Conservation (phyloP, 1,140 invertebrate genomes). For the Bombus cullumanus region DNA sequence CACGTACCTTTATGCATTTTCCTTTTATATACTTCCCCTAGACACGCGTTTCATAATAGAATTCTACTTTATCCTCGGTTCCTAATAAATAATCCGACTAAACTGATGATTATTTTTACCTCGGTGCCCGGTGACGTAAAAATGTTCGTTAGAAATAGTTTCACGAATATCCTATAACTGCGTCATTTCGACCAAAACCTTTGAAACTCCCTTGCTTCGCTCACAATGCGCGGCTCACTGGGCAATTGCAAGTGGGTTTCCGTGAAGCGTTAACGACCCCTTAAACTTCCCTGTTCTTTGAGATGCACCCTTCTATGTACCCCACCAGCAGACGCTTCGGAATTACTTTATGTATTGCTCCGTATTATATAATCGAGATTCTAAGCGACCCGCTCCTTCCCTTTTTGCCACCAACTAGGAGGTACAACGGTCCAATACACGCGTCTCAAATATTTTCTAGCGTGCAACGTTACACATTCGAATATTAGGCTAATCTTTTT, state of each 20-base stretch:
- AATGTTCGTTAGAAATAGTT: conserved; percentile 32
- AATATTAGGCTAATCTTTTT: not conserved
- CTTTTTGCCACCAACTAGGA: not conserved
- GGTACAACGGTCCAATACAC: not conserved
- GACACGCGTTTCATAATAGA: not conserved
- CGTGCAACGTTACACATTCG: not conserved
- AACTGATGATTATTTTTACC: conserved; percentile 41
- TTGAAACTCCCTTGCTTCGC: conserved; percentile 47
- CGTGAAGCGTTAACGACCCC: conserved; percentile 56
- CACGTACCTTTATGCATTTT: not conserved
- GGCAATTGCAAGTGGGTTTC: conserved; percentile 56
- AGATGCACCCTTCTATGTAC: conserved; percentile 42
- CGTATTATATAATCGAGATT: conserved; percentile 2
- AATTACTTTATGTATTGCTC: conserved; percentile 24
- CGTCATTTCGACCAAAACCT: conserved; percentile 50
- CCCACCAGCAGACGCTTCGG: not conserved
- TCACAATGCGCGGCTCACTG: conserved; percentile 41
- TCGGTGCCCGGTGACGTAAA: conserved; percentile 8
- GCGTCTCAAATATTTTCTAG: not conserved
- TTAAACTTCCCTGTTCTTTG: conserved; percentile 52
- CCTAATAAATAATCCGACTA: conserved; percentile 22
- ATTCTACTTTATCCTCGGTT: not conserved
- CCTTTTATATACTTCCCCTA: not conserved
- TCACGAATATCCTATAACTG: conserved; percentile 28
- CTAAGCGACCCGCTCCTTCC: not conserved